Evolutionary conservation across 2,888 invertebrate genomes (phyloP).

Genomic region (Onthophagus sagittarius): DNA sequence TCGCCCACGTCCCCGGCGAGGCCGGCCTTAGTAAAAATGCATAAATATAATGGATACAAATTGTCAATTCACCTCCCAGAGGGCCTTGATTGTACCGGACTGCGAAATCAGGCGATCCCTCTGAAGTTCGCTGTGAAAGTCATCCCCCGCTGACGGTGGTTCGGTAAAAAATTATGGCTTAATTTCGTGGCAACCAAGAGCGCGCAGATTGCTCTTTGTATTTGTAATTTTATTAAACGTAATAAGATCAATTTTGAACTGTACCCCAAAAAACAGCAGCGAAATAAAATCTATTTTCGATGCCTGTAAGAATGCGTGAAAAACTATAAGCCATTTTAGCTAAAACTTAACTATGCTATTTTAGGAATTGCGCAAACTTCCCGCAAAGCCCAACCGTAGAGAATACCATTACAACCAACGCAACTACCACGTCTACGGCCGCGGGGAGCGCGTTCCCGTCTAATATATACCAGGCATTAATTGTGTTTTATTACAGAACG

Average conservation of each 20-base stretch:
- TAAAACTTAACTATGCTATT: background rate
- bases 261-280: too few relatives aligned
- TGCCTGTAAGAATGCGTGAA: too few relatives aligned
- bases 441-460: background rate
- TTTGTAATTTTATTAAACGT: background rate
- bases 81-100: conserved; percentile 42
- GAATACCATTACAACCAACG: background rate
- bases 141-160: conserved; percentile 34
- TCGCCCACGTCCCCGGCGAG: conserved; percentile 31
- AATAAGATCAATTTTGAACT: background rate
- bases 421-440: background rate
- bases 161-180: conserved; percentile 38
- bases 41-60: conserved; percentile 48
- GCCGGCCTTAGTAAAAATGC: conserved; percentile 44
- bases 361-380: background rate
- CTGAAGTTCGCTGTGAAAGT: conserved; percentile 33
- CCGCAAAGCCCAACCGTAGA: background rate
- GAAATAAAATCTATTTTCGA: too few relatives aligned
- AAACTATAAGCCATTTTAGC: background rate
- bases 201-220: conserved; percentile 1
- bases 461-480: conserved; percentile 15
- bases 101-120: conserved; percentile 23
- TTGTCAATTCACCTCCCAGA: conserved; percentile 45
- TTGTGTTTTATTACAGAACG: conserved; percentile 21
- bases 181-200: conserved; percentile 19